These are phyloP conservation scores for Scalopus aquaticus DNA, from an alignment of 2,113 vertebrate species.

Conservation along the genomic window DNA sequence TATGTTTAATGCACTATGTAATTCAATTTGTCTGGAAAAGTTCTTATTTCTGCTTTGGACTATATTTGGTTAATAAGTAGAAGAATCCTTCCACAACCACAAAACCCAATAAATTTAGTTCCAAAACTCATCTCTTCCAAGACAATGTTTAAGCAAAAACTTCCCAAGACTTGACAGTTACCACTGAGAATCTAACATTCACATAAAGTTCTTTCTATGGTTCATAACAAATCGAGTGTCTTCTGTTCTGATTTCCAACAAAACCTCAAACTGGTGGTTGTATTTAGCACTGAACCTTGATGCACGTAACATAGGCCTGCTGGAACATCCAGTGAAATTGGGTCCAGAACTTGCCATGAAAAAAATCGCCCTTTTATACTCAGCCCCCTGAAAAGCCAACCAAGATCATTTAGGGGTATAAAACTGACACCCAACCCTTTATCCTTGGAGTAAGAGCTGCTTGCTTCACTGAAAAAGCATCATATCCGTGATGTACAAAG, in stretches of 20 bases:
- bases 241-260: not conserved
- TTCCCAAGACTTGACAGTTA: not conserved
- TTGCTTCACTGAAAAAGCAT: not conserved
- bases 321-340: not conserved
- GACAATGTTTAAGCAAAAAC: constrained; percentile 33
- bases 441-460: not conserved
- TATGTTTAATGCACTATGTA: not conserved
- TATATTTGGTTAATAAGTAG: not conserved
- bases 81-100: constrained; percentile 18
- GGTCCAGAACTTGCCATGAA: not conserved
- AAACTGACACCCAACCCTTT: not conserved
- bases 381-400: not conserved
- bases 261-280: constrained; percentile 5
- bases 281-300: constrained; percentile 10
- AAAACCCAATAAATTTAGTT: not conserved
- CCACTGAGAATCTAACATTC: constrained; percentile 3
- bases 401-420: not conserved
- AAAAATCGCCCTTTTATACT: not conserved
- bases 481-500: too few relatives aligned
- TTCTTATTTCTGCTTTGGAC: not conserved
- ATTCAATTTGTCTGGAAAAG: constrained; percentile 23
- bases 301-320: not conserved
- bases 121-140: constrained; percentile 12
- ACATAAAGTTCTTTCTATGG: not conserved
- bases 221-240: not conserved